Conservation (phyloP, 2,888 invertebrate genomes). For the Parelbella ahira region DNA sequence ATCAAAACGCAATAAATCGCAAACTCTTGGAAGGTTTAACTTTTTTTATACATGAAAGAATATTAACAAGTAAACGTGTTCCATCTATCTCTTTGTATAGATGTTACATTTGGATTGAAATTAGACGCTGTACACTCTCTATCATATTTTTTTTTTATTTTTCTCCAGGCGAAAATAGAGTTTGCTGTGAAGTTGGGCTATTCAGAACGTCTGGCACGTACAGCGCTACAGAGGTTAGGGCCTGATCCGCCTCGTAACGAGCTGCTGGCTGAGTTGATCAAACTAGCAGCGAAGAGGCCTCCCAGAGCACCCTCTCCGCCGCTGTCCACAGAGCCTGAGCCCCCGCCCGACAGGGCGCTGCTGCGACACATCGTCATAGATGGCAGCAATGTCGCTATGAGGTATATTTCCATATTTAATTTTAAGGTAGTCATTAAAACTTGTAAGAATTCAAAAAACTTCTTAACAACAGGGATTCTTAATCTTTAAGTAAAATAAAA, state of each 20-base stretch:
- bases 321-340: constrained; percentile 52
- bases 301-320: constrained; percentile 56
- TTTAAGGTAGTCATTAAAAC: too few species aligned
- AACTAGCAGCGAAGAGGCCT: constrained; percentile 84
- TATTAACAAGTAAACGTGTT: too few species aligned
- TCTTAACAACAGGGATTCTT: too few species aligned
- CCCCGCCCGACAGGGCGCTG: constrained; percentile 58
- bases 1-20: too few species aligned
- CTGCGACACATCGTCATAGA: constrained; percentile 93
- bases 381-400: constrained; percentile 97
- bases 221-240: constrained; percentile 91
- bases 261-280: constrained; percentile 92
- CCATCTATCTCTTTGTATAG: too few species aligned
- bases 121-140: too few species aligned
- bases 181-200: constrained; percentile 96
- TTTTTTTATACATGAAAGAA: too few species aligned
- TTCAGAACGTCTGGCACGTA: constrained; percentile 90
- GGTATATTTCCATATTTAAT: too few species aligned
- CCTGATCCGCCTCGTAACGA: constrained; percentile 92
- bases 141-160: constrained; percentile 39
- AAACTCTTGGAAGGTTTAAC: too few species aligned
- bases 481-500: too few species aligned
- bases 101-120: too few species aligned
- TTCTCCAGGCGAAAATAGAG: constrained; percentile 85
- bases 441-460: too few species aligned